Evolutionary conservation across 2,113 vertebrate genomes (phyloP).

Genomic region (Hiodon alosoides): DNA sequence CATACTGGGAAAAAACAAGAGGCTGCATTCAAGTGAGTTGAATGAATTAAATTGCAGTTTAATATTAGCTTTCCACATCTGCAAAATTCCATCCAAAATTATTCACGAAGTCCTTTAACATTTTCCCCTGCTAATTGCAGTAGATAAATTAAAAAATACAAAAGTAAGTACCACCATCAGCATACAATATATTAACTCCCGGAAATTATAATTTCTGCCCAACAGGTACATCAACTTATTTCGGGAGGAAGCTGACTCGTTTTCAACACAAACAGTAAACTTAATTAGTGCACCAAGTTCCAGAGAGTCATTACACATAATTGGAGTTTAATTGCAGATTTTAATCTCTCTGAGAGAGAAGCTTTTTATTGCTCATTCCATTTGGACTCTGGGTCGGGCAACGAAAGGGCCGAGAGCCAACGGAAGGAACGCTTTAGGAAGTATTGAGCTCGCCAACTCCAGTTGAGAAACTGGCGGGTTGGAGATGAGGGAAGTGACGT

Average conservation of each 20-base stretch:
- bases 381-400: background rate
- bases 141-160: conserved; percentile 23
- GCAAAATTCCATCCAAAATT: conserved; percentile 55
- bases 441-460: background rate
- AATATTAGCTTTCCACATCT: conserved; percentile 48
- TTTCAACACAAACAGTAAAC: conserved; percentile 50
- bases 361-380: background rate
- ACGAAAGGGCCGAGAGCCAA: background rate
- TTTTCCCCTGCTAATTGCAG: conserved; percentile 32
- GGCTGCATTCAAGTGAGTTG: too few species aligned
- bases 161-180: conserved; percentile 26
- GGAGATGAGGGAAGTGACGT: background rate
- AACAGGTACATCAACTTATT: conserved; percentile 72
- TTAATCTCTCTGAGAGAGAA: conserved; percentile 36
- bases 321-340: conserved; percentile 71
- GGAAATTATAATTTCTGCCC: conserved; percentile 71
- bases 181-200: conserved; percentile 35
- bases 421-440: background rate
- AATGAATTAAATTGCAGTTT: conserved; percentile 53
- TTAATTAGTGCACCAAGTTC: conserved; percentile 66
- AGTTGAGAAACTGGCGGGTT: background rate
- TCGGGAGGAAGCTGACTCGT: conserved; percentile 64
- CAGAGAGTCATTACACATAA: conserved; percentile 73
- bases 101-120: conserved; percentile 62
- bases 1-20: background rate